Base-by-base conservation (phyloP, 2,113 vertebrate species). In the Argyrosomus japonicus region DNA sequence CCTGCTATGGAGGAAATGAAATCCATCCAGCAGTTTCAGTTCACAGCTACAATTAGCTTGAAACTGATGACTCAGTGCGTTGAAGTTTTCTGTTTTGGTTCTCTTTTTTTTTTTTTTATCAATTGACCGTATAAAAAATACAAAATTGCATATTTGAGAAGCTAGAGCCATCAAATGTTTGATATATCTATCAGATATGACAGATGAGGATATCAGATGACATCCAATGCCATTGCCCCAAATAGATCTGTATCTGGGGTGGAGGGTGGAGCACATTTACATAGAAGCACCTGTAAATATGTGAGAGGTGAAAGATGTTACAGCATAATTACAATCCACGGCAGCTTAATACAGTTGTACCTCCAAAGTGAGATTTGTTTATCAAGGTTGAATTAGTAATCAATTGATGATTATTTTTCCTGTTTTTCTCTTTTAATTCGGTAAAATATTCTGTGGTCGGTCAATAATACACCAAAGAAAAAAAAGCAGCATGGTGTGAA, bases 401-500 rank as follows among this genome's bases (percentile, higher is more conserved):
- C 54, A 51, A 45, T 48, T 23, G 13, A 32, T 54, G 51, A 74
- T 54, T 74, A 1, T n/a, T 29, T 56, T 77, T 64, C 57, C 57
- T 0, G 10, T 63, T 47, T 36, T 19, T n/a, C 12, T 27, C 9
- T 72, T 81, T 54, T 68, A 61, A 68, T 88, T 85, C 73, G 23
- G 36, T 43, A 6, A 77, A 67, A 72, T 23, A 14, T 43, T 57
- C 57, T 21, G 36, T 29, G 40, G 62, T 56, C 47, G 13, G 40
- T 72, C 61, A 63, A 65, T 65, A 75, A 54, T 29, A 58, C 83
- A 45, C 29, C 43, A 57, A 40, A 40, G 48, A 64, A 9, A 57
- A 68, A 40, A 48, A 82, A 71, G 62, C 5, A 25, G 48, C 51
- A 27, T 17, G 1, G 67, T 74, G 77, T 75, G 88, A 88, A 75